Evolutionary conservation across 2,888 invertebrate species (phyloP), one percentile per base, ranked within the genome.

Genomic region (Cyrtodaria siliqua): DNA sequence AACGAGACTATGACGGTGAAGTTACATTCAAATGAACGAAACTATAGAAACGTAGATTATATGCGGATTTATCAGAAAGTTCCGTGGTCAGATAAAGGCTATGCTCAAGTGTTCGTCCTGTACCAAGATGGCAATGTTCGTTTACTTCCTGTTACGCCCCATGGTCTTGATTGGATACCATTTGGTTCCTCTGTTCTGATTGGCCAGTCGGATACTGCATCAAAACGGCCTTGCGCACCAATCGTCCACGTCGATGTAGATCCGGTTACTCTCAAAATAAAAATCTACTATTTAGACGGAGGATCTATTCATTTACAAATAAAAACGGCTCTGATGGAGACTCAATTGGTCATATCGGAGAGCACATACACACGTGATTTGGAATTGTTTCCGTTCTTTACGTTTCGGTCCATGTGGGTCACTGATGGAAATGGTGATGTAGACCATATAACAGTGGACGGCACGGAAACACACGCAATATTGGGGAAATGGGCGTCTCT

Each of bases 81-180:
- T 1, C 88, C 86, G 0, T 87, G 87, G 87, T 63, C 74, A 0
- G 63, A 61, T 2, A 60, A 68, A 3, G 75, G 79, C 14, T 85
- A 59, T 40, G 78, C 85, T n/a, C 84, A 86, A 71, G 79, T 86
- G 8, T 84, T 88, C 50, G 86, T 86, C 12, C 69, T 88, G 33
- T 88, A 87, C 49, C 87, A 87, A 47, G 88, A 88, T 63, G 88
- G 87, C 20, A 87, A 86, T 52, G 79, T 82, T 2, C 70, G 87
- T 2, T 64, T 87, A 24, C 66, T 84, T 4, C 87, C 83, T 1
- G 68, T 84, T 12, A 83, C 85, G 4, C 88, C 87, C 12, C 83
- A 81, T 14, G 86, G 86, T 9, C 49, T 87, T 24, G 87, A 88
- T 64, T 87, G 86, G 87, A 83, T 88, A 63, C 87, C 87, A 1